A percentile compares a stretch with the other conserved stretches of the same genome.
Conservation (phyloP, 2,113 vertebrate genomes). For the Odontophorus gujanensis region DNA sequence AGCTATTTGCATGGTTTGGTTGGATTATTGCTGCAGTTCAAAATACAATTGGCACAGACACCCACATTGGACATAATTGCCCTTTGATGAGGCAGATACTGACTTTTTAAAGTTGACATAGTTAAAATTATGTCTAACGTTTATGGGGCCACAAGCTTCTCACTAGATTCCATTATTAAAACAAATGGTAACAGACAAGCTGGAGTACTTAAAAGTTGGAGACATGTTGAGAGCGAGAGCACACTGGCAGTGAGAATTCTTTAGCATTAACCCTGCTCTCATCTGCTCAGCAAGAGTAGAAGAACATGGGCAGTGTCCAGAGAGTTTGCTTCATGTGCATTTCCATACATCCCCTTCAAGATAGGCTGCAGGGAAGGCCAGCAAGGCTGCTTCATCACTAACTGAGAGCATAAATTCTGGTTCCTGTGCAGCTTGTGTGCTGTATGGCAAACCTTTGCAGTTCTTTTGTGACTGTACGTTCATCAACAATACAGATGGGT, state of each 20-base stretch:
- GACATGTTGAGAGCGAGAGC: background rate
- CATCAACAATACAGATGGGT: background rate
- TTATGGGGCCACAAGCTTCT: slow-evolving; percentile 73
- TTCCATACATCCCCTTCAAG: background rate
- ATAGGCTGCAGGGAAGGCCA: background rate
- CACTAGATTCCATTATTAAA: slow-evolving; percentile 70
- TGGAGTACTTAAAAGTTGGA: slow-evolving; percentile 28
- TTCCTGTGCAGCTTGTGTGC: background rate
- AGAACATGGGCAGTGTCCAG: background rate
- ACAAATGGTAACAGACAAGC: slow-evolving; percentile 72
- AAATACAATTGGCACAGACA: slow-evolving; percentile 82
- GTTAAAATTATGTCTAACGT: slow-evolving; percentile 81
- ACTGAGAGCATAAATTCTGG: background rate
- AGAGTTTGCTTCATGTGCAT: background rate
- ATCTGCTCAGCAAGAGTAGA: background rate
- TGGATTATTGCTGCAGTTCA: slow-evolving; percentile 80
- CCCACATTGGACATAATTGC: slow-evolving; percentile 81
- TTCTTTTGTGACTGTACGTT: background rate
- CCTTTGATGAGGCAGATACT: slow-evolving; percentile 82
- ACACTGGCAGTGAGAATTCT: background rate
- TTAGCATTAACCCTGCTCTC: background rate
- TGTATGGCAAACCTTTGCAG: background rate
- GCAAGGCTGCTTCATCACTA: fast-evolving
- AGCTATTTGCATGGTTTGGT: slow-evolving; percentile 77
- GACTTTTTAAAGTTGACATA: slow-evolving; percentile 82